phyloP scores from a whole-genome alignment of 1,140 invertebrate species.

The Heterodera schachtii region DNA sequence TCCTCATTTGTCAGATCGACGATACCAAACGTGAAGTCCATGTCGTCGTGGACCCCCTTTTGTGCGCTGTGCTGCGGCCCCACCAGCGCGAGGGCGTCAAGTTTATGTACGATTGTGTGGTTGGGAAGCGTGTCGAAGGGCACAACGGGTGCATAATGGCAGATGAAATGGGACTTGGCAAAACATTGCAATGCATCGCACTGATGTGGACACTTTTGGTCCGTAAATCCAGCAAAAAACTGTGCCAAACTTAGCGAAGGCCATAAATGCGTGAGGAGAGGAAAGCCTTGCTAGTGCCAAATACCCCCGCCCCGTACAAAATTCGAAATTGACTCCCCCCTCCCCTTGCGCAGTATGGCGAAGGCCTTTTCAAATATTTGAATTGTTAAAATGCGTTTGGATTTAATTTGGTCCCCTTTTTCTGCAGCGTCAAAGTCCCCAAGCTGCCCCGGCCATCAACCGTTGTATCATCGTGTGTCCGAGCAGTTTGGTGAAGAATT shows the following conservation, averaged over 20 bases:
- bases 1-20: slow-evolving; percentile 66
- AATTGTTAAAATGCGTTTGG: too few species aligned
- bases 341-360: too few species aligned
- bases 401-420: slow-evolving; percentile 6
- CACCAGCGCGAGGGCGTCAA: slow-evolving; percentile 99
- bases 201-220: slow-evolving; percentile 89
- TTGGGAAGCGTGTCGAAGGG: slow-evolving; percentile 82
- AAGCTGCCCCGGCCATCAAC: slow-evolving; percentile 78
- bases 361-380: too few species aligned
- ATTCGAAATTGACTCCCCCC: too few species aligned
- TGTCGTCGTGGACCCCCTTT: slow-evolving; percentile 88
- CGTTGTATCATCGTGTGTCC: slow-evolving; percentile 94
- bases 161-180: slow-evolving; percentile 75
- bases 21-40: slow-evolving; percentile 74
- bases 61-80: slow-evolving; percentile 86
- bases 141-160: slow-evolving; percentile 66
- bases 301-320: too few species aligned
- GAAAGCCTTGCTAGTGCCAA: too few species aligned
- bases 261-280: too few species aligned
- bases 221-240: slow-evolving; percentile 68
- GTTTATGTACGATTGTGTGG: slow-evolving; percentile 99
- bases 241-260: too few species aligned
- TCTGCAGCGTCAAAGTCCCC: slow-evolving; percentile 69
- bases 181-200: slow-evolving; percentile 96
- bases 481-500: slow-evolving; percentile 96